Evolutionary conservation across 2,888 invertebrate genomes (phyloP).

Genomic region (Globia sparganii): DNA sequence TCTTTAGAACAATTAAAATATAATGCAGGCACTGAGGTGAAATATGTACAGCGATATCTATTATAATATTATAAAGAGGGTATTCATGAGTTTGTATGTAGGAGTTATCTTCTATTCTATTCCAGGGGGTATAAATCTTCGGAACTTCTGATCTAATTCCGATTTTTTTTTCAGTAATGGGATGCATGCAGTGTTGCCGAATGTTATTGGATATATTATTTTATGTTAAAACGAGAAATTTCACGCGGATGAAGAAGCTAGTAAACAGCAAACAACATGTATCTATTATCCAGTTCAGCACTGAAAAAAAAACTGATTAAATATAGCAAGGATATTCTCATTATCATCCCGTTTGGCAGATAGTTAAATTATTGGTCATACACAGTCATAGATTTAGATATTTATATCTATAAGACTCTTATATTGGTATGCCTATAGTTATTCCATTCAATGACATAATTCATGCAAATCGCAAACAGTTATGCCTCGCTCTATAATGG

Average conservation of each 20-base stretch:
- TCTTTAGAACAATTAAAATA: constrained; percentile 14
- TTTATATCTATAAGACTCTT: background rate
- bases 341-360: too few species aligned
- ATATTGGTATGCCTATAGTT: background rate
- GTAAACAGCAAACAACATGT: too few species aligned
- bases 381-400: background rate
- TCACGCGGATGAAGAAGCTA: too few species aligned
- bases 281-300: background rate
- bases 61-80: background rate
- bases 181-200: background rate
- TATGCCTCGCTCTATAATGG: constrained; percentile 23
- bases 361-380: background rate
- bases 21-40: background rate
- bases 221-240: background rate
- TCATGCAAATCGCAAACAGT: constrained; percentile 43
- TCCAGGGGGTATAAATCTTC: too few species aligned
- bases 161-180: background rate
- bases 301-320: background rate
- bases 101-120: background rate
- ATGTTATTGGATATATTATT: background rate
- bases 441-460: constrained; percentile 33
- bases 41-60: background rate
- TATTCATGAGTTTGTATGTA: background rate
- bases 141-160: background rate
- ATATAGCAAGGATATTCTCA: too few species aligned